phyloP scores from a whole-genome alignment of 1,140 invertebrate species.

The Bacillus rossius region DNA sequence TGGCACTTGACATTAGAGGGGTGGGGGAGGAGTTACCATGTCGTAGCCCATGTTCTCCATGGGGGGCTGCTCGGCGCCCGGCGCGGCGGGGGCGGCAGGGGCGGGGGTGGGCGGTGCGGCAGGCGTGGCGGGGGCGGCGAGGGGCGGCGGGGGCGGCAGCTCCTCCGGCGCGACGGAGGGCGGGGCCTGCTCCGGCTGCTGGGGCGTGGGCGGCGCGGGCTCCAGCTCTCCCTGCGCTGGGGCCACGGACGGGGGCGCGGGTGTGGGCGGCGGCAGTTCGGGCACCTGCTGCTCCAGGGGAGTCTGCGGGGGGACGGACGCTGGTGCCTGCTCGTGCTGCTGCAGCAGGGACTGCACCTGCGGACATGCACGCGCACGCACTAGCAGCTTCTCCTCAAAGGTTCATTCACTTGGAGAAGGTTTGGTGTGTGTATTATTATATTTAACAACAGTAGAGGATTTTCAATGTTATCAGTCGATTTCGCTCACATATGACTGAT shows the following conservation, averaged over 20 bases:
- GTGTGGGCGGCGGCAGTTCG: conserved; percentile 24
- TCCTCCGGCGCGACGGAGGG: background rate
- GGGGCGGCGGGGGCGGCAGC: background rate
- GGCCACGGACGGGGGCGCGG: conserved; percentile 8
- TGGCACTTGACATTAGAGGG: no score
- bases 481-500: no score
- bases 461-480: no score
- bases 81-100: background rate
- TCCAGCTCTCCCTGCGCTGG: conserved; percentile 8
- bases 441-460: no score
- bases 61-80: conserved; percentile 38
- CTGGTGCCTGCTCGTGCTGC: conserved; percentile 25
- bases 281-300: conserved; percentile 10
- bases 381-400: no score
- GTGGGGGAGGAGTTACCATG: conserved; percentile 37
- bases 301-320: background rate
- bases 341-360: conserved; percentile 19
- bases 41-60: conserved; percentile 67
- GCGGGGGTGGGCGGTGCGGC: background rate
- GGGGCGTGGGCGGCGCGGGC: conserved; percentile 12
- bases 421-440: no score
- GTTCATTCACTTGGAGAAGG: no score
- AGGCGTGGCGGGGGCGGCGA: background rate
- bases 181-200: conserved; percentile 24
- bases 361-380: no score